Conservation (phyloP, 1,140 invertebrate genomes). For the Drosophila triauraria region DNA sequence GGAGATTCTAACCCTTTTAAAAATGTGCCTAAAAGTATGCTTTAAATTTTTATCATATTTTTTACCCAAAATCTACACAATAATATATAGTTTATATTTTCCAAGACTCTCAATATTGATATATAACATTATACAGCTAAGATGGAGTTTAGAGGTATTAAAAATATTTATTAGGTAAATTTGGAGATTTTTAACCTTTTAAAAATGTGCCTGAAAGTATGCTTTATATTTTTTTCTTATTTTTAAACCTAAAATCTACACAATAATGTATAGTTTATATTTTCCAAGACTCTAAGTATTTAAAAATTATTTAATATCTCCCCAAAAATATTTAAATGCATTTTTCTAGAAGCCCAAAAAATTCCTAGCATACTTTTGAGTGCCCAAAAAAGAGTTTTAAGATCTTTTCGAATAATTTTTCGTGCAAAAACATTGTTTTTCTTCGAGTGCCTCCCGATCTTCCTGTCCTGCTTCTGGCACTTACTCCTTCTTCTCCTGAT, state of each 20-base stretch:
- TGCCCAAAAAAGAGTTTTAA: not conserved
- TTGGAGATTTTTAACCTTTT: not conserved
- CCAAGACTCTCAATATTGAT: no score
- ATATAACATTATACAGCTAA: no score
- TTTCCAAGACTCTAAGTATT: no score
- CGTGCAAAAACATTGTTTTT: not conserved
- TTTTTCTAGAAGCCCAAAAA: not conserved
- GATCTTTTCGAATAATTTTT: no score
- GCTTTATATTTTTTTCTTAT: no score
- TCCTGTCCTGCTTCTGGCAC: conserved; percentile 13
- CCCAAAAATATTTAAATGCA: not conserved
- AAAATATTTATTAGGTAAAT: not conserved
- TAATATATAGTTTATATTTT: no score
- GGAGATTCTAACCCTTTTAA: not conserved
- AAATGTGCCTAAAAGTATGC: not conserved
- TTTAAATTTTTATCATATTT: no score
- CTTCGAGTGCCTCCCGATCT: not conserved
- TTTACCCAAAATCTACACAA: no score
- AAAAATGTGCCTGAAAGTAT: not conserved
- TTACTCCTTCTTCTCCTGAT: not conserved
- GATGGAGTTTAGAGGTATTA: not conserved
- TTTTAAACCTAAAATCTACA: no score
- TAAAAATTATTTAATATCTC: no score
- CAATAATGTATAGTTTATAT: no score
- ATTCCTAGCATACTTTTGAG: not conserved